These are phyloP conservation scores for Prunella strophiata DNA, from an alignment of 2,797 vertebrate genomes.

Conservation along the genomic window DNA sequence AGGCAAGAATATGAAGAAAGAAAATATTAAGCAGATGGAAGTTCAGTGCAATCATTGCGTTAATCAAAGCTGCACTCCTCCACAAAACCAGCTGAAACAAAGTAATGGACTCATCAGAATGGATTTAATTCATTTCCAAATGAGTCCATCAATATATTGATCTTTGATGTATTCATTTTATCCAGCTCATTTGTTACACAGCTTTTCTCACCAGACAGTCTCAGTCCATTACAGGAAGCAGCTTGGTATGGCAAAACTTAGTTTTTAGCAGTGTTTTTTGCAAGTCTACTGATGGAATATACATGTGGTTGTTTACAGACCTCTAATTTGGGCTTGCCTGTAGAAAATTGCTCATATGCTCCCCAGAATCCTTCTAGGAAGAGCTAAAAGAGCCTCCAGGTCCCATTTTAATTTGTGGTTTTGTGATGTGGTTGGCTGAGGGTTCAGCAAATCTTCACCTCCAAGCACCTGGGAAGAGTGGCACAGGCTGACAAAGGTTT, in stretches of 20 bases:
- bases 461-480: background rate
- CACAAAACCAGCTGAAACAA: background rate
- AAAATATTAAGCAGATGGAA: background rate
- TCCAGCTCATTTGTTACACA: background rate
- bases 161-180: background rate
- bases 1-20: background rate
- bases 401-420: background rate
- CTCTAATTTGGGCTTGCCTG: background rate
- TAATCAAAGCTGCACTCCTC: background rate
- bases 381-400: background rate
- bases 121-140: background rate
- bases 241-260: background rate
- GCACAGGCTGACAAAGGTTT: background rate
- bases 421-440: background rate
- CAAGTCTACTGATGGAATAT: background rate
- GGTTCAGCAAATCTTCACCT: background rate
- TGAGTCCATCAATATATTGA: background rate
- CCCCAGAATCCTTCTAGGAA: background rate
- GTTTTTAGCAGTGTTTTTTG: background rate
- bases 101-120: background rate
- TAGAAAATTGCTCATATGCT: background rate
- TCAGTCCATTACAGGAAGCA: background rate
- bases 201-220: background rate
- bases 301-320: background rate
- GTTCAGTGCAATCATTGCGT: accelerated